Base-by-base conservation (phyloP, 1,140 invertebrate species). In the Euura saliciscinereae region DNA sequence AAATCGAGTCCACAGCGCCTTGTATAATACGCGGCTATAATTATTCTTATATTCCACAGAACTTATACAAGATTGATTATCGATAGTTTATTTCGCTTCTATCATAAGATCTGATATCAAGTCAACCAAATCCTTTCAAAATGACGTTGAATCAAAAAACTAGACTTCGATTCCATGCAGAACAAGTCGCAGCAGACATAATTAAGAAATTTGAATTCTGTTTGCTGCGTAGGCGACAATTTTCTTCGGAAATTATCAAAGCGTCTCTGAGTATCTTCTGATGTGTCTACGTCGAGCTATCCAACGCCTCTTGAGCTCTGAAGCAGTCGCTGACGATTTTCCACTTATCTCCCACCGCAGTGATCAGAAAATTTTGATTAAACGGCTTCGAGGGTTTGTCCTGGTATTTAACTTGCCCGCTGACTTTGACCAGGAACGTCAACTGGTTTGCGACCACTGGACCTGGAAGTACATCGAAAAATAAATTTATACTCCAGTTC, bases 281-380 rank as follows among this genome's bases (percentile, higher is more conserved):
- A 28, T 1, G 2, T 59, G 10, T n/a, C 51, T 59, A 59, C 51
- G 51, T 59, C 10, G 51, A 11, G 51, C 43, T 71, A 8, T 82
- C 79, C 59, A 79, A 45, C n/a, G 77, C 45, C 78, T 93, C 92
- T 89, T 95, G 93, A 77, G 93, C 88, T 80, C 95, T 89, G 79
- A 94, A 96, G 76, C 91, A 93, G 81, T 97, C 95, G 66, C 92
- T 95, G 43, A 94, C 94, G 74, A 97, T 95, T 88, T 96, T 96
- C 95, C 95, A 97, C 82, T 96, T 95, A 72, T 95, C 94, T 42
- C 91, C 93, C 77, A 94, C 90, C 10, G 93, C 94, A 0, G 94
- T 95, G 13, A 97, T 91, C 2, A 96, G 84, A 78, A 97, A 96
- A 8, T 91, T 94, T 84, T 97, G 94, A 78, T 93, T 91, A 77